A percentile compares a stretch with the other conserved stretches of the same genome.
These are phyloP conservation scores for Ellobius talpinus DNA, from an alignment of 2,113 vertebrate species.

Conservation along the genomic window DNA sequence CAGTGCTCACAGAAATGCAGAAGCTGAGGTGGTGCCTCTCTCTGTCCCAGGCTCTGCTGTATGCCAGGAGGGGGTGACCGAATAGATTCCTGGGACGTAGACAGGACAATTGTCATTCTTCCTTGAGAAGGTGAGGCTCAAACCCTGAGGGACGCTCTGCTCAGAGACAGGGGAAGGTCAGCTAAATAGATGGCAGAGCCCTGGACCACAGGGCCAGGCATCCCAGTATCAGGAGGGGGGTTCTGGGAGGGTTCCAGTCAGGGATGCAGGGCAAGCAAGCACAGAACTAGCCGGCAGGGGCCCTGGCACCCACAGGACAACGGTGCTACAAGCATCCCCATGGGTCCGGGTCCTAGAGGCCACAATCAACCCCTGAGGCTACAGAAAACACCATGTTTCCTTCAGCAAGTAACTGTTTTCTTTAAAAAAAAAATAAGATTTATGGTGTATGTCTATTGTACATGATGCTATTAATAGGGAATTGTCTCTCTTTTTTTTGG, in stretches of 20 bases:
- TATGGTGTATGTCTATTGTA: background rate
- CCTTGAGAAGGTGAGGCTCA: background rate
- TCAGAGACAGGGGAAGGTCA: background rate
- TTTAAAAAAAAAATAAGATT: background rate
- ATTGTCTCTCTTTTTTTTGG: too few species aligned
- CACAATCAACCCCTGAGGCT: background rate
- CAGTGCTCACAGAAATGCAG: background rate
- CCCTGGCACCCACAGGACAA: background rate
- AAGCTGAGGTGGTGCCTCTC: rapidly evolving
- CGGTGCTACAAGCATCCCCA: background rate
- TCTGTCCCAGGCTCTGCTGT: rapidly evolving
- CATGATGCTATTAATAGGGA: background rate
- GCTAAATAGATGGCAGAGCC: too few species aligned
- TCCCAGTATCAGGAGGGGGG: background rate
- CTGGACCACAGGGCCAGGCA: background rate
- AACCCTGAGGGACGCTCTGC: background rate
- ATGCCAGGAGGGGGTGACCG: background rate
- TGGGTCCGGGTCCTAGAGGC: background rate
- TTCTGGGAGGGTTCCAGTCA: background rate
- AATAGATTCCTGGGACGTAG: background rate
- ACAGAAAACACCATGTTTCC: background rate
- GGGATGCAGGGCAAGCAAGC: too few species aligned
- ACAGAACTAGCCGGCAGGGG: background rate
- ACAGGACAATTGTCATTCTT: rapidly evolving
- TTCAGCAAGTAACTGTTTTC: background rate